Base-by-base conservation (phyloP, 2,113 vertebrate genomes). In the Embiotoca jacksoni region DNA sequence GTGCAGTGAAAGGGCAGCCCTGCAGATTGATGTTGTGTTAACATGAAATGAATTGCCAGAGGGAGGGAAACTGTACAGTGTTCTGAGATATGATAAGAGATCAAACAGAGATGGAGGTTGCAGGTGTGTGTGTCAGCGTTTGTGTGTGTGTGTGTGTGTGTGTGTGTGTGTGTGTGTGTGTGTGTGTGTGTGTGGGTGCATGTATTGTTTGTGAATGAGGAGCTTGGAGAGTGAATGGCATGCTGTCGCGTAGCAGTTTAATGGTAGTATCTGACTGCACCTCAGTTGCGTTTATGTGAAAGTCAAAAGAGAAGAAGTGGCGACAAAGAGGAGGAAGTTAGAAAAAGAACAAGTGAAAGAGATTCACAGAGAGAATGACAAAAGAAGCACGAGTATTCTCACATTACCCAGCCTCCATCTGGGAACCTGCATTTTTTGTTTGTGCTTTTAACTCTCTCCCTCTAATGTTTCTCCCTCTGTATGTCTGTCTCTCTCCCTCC, bases 21-120 rank as follows among this genome's bases (percentile, higher is more conserved):
- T 33, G 64, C 65, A 85, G 86, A 86, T 81, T 89, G 89, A 89
- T 89, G 83, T 62, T 80, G 78, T 75, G 85, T 86, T 86, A 80
- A 84, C 75, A 84, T 88, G 81, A 88, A 89, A 91, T 84, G 78
- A 88, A 86, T 71, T 36, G 89, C 89, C 75, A 62, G 69, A 82
- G 83, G 88, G 78, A 86, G 62, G 59, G 66, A 86, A 78, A 64
- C 69, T 59, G 65, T 78, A 75, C 44, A 49, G 82, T 66, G 87
- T 85, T 72, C 71, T 83, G 67, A 75, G 86, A 87, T 71, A 73
- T 72, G 73, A 86, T 80, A 58, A 78, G 76, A 86, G 81, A 82
- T 69, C 55, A 75, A 79, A 68, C 80, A 41, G 63, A 54, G 63
- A 82, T 69, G 68, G 76, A 79, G 35, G 77, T 2, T 68, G 75